Evolutionary conservation across 1,140 invertebrate species (phyloP), one percentile per base, ranked within the genome.

Genomic region (Luehdorfia chinensis): DNA sequence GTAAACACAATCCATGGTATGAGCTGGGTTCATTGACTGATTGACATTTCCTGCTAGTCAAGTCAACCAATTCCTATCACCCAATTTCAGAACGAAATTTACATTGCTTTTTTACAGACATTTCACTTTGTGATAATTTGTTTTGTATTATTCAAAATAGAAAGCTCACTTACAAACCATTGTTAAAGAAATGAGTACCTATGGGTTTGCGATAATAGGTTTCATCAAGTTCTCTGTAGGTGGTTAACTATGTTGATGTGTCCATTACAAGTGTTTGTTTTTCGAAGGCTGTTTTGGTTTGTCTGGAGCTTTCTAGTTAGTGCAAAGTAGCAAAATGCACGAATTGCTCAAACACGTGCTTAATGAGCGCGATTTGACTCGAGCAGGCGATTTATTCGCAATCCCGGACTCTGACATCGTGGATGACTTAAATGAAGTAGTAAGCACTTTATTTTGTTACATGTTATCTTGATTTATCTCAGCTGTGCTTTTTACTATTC

Each of bases 321-420:
- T 23, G 21, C 12, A 13, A 28, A 34, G 28, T 32, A 23, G 30
- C 70, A 91, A 80, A 55, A 97, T 97, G 95, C 95, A 97, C 87
- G 93, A 95, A 80, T 86, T 97, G 52, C 94, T 97, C 70, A 93
- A 93, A 62, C 92, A 95, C 90, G 95, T 97, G 50, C 87, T 97
- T 30, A 93, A 90, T 57, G 93, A 94, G 71, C 91, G 94, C 78
- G 95, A 97, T 88, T 87, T 97, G 30, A 96, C 95, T 12, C 91
- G 94, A 75, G 96, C 96, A 57, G 96, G 96, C 30, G 96, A 97
- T 81, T 88, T 98, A 23, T 98, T 98, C 78, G 94, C 94, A 2
- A 90, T 97, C 36, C 90, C 94, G 34, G 95, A 98, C 88, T 89
- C 91, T 54, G 91, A 93, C 41, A 96, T 98, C 60, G 94, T 96